Evolutionary conservation across 2,113 vertebrate species (phyloP), one percentile per base, ranked within the genome.

Genomic region (Nettapus auritus): DNA sequence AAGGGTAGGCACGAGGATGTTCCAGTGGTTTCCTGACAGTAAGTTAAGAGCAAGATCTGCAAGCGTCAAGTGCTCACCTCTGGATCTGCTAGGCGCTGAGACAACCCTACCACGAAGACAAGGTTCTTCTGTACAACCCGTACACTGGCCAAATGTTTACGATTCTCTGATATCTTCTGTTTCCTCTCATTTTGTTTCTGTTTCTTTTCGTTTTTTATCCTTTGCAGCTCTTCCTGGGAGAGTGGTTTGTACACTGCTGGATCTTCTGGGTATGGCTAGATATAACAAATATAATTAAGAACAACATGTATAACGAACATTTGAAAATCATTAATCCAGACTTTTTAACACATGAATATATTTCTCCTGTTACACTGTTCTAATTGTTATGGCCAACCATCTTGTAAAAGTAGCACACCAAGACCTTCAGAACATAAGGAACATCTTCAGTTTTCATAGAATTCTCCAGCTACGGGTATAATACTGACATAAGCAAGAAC

Each of bases 171-270:
- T 98, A 99, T 99, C 98, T 99, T 99, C 97, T 99, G 99, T 98
- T 99, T 99, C 95, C 99, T 99, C 94, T 99, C 99, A 26, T 99
- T 99, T 97, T 99, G 99, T 98, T 99, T 99, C 96, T 99, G 99
- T 97, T 99, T 99, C 98, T 99, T 99, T 98, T 99, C 99, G 70
- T 99, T 99, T 98, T 99, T 99, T 99, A 99, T 99, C 98, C 99
- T 99, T 96, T 99, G 99, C 96, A 99, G 98, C 97, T 99, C 99
- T 97, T 99, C 99, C 97, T 99, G 99, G 98, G 99, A 99, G 88
- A 99, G 98, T 96, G 99, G 99, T 98, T 99, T 99, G 98, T 99
- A 99, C 90, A 99, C 99, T 96, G 99, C 99, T 79, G 99, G 99
- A 96, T 99, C 99, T 98, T 99, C 99, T 97, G 99, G 99, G 97